Percentiles rank a stretch among this genome's conserved stretches.
Evolutionary conservation across 2,113 vertebrate genomes (phyloP).

Genomic region (Bos javanicus): DNA sequence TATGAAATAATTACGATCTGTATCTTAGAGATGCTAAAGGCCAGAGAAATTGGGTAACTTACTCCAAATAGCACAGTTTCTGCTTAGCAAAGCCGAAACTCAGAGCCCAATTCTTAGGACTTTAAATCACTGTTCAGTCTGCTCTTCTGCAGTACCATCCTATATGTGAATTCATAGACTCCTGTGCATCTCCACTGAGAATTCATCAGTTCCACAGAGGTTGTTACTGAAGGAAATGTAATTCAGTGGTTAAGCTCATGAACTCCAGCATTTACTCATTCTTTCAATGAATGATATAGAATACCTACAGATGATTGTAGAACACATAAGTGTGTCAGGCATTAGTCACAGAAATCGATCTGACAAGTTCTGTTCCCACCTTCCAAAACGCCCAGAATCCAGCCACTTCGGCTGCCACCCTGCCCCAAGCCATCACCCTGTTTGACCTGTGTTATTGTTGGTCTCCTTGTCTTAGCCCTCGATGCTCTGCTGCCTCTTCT

Average conservation of each 20-base stretch:
- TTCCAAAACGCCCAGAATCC: not conserved
- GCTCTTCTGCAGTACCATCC: not conserved
- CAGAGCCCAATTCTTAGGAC: not conserved
- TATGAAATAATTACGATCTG: not conserved
- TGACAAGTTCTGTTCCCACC: not conserved
- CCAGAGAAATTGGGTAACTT: not conserved
- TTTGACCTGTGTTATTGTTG: not conserved
- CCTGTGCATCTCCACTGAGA: not conserved
- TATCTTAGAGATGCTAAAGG: not conserved
- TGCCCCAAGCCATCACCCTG: not conserved
- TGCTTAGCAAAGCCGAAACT: not conserved
- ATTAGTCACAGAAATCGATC: not conserved
- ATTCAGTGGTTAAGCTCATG: not conserved
- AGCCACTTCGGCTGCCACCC: not conserved
- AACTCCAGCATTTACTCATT: not conserved
- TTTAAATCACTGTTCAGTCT: not conserved
- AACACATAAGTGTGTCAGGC: not conserved
- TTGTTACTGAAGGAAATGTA: not conserved
- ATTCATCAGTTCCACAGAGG: not conserved
- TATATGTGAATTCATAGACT: not conserved
- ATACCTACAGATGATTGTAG: not conserved
- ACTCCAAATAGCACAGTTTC: not conserved
- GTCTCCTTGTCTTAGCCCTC: not conserved
- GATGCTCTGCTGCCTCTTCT: not conserved
- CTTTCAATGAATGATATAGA: not conserved